These are phyloP conservation scores for Philaethria dido DNA, from an alignment of 2,888 invertebrate genomes.

Conservation along the genomic window DNA sequence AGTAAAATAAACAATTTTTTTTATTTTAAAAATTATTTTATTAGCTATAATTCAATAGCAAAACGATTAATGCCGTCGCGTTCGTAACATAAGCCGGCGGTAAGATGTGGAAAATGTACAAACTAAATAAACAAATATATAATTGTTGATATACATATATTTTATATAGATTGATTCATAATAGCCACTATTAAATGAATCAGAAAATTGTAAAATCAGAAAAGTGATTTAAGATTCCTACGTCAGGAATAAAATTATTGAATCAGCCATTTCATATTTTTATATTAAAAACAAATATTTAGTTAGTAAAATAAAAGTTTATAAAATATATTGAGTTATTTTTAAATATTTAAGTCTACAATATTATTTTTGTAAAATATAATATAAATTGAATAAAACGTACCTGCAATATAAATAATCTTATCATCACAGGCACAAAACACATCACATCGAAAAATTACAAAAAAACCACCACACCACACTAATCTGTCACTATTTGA, in stretches of 20 bases:
- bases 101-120: slow-evolving; percentile 13
- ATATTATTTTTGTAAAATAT: background rate
- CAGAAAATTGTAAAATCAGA: background rate
- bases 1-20: background rate
- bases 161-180: no score
- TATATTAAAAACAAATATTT: background rate
- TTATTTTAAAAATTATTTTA: slow-evolving; percentile 11
- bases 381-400: slow-evolving; percentile 1
- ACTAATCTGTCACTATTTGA: slow-evolving; percentile 24
- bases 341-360: background rate
- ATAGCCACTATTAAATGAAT: no score
- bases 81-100: slow-evolving; percentile 32
- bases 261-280: background rate
- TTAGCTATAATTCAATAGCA: slow-evolving; percentile 28
- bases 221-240: background rate
- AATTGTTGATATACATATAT: no score
- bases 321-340: background rate
- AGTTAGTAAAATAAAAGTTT: background rate
- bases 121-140: background rate
- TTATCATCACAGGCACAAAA: slow-evolving; percentile 30
- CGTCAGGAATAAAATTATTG: background rate
- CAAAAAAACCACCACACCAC: slow-evolving; percentile 26
- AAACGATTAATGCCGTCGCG: slow-evolving; percentile 30
- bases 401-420: slow-evolving; percentile 19
- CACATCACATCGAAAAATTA: slow-evolving; percentile 25